phyloP scores from a whole-genome alignment of 1,140 invertebrate species.

The Diprion similis region DNA sequence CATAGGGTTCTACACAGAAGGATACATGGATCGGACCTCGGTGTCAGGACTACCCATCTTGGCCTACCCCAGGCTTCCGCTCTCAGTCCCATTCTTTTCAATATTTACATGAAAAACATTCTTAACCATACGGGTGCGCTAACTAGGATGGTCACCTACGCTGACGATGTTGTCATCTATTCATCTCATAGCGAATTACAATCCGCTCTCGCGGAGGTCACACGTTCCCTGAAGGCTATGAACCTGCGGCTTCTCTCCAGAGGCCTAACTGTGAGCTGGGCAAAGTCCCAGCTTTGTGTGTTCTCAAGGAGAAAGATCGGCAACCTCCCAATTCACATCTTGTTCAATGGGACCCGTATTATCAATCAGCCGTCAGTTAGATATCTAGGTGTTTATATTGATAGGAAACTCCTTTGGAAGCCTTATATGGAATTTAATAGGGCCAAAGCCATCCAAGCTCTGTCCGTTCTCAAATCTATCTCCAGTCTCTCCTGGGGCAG shows the following conservation, averaged over 20 bases:
- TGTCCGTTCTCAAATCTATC: constrained; percentile 22
- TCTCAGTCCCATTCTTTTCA: constrained; percentile 21
- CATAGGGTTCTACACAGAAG: constrained; percentile 22
- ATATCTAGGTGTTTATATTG: not conserved
- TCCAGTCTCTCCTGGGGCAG: constrained; percentile 23
- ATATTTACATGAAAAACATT: constrained; percentile 20
- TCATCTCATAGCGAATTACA: no score
- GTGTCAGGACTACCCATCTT: not conserved
- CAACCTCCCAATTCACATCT: no score
- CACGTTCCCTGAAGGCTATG: no score
- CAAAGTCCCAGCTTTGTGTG: no score
- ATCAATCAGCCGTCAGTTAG: not conserved
- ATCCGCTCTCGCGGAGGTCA: no score
- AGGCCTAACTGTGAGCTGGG: no score
- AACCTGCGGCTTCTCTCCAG: no score
- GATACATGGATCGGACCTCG: not conserved
- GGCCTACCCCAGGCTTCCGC: constrained; percentile 24
- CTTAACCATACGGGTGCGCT: not conserved
- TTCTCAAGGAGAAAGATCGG: no score
- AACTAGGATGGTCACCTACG: constrained; percentile 13
- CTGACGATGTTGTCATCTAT: no score
- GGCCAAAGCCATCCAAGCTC: constrained; percentile 7
- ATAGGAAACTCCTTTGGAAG: constrained; percentile 9
- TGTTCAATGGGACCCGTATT: not conserved
- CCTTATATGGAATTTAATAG: constrained; percentile 20